phyloP scores from a whole-genome alignment of 37 sponge, comb jelly and placozoan species.

The Hexactinellida sp. region DNA sequence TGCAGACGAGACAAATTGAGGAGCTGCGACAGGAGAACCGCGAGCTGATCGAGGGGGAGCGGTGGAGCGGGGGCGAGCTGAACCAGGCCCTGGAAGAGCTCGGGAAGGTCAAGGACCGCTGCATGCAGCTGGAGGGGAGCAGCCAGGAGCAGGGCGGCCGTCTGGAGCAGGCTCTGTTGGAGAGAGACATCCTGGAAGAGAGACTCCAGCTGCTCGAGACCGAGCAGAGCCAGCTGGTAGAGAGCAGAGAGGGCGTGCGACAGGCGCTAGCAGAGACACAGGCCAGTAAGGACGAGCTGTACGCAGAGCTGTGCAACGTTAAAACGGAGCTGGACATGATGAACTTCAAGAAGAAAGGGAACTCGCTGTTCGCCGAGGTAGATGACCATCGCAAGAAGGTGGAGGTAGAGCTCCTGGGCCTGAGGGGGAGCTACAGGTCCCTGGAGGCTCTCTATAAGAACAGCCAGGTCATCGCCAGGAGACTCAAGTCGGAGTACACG shows the following conservation, averaged over 20 bases:
- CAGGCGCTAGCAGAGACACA: not conserved
- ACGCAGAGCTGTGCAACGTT: not conserved
- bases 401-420: not conserved
- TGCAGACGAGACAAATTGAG: not conserved
- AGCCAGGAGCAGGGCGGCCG: not conserved
- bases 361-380: conserved; percentile 2
- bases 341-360: conserved; percentile 13
- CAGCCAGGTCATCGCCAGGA: not conserved
- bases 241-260: not conserved
- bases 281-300: not conserved
- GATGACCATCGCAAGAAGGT: conserved; percentile 13
- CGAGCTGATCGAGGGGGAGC: not conserved
- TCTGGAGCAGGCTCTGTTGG: not conserved
- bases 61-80: conserved; percentile 13
- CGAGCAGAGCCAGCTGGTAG: not conserved
- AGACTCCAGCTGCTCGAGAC: not conserved
- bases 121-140: not conserved
- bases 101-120: not conserved
- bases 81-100: not conserved
- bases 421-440: not conserved
- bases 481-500: conserved; percentile 4
- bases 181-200: not conserved
- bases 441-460: not conserved
- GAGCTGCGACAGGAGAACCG: not conserved
- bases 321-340: not conserved